Evolutionary conservation across 2,888 invertebrate genomes (phyloP).

Genomic region (Masnerella sp.): DNA sequence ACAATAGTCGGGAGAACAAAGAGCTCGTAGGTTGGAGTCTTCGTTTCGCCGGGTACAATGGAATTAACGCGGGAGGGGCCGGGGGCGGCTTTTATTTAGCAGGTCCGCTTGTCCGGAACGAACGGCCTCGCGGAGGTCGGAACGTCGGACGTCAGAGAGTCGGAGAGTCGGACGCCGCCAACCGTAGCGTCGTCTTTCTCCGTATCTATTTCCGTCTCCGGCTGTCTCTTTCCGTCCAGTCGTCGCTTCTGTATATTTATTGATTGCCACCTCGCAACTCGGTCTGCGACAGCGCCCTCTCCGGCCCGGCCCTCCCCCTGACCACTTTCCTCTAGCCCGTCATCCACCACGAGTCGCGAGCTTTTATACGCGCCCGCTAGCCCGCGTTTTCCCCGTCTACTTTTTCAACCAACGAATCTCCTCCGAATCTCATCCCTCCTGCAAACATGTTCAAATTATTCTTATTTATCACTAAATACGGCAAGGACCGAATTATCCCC

Average conservation of each 20-base stretch:
- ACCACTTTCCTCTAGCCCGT: slow-evolving; percentile 58
- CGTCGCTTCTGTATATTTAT: slow-evolving; percentile 76
- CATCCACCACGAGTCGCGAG: slow-evolving; percentile 28
- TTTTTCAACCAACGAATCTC: no score
- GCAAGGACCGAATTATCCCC: no score
- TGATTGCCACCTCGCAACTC: slow-evolving; percentile 76
- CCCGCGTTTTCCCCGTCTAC: no score
- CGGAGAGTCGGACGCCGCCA: no score
- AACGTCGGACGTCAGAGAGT: no score
- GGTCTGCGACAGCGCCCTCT: slow-evolving; percentile 65
- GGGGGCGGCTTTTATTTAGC: slow-evolving; percentile 71
- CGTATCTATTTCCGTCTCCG: slow-evolving; percentile 36
- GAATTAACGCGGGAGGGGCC: slow-evolving; percentile 71
- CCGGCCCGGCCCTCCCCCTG: slow-evolving; percentile 43
- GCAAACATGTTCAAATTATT: no score
- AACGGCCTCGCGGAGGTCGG: no score
- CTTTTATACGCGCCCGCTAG: slow-evolving; percentile 23
- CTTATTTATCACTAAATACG: no score
- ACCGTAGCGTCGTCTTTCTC: slow-evolving; percentile 42
- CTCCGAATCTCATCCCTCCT: no score
- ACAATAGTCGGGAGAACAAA: slow-evolving; percentile 34
- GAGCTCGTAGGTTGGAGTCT: slow-evolving; percentile 11
- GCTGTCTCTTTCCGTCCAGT: slow-evolving; percentile 55
- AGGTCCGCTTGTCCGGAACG: slow-evolving; percentile 55
- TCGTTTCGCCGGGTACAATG: slow-evolving; percentile 36